These are phyloP conservation scores for Horisme vitalbata DNA, from an alignment of 2,888 invertebrate genomes.

Conservation along the genomic window DNA sequence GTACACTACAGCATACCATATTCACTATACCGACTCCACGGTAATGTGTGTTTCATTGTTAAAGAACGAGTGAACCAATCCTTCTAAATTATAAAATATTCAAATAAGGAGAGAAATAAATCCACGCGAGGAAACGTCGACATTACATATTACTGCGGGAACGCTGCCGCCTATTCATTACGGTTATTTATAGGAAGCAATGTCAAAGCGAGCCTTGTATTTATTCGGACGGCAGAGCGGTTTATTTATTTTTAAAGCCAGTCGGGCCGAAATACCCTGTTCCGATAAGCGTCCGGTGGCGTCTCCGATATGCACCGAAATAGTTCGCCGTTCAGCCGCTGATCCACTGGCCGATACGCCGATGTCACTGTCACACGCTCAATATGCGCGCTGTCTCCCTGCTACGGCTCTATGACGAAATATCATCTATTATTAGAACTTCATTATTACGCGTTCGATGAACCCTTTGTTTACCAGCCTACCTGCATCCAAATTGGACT, in stretches of 20 bases:
- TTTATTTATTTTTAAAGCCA: conserved; percentile 78
- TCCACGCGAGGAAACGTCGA: conserved; percentile 70
- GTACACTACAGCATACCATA: conserved; percentile 18
- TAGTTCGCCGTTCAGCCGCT: conserved; percentile 50
- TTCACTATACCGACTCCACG: conserved; percentile 20
- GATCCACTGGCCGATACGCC: conserved; percentile 55
- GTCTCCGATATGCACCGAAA: conserved; percentile 54
- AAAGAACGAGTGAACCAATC: conserved; percentile 51
- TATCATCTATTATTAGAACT: conserved; percentile 67
- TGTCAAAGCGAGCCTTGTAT: conserved; percentile 77
- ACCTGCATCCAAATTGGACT: conserved; percentile 29
- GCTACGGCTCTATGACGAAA: conserved; percentile 60
- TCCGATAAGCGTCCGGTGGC: conserved; percentile 70
- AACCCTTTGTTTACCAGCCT: conserved; percentile 45
- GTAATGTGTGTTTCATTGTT: conserved; percentile 45
- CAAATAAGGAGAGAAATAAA: conserved; percentile 74
- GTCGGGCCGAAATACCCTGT: conserved; percentile 69
- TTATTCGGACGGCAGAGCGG: conserved; percentile 71
- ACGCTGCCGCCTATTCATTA: conserved; percentile 78
- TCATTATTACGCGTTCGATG: conserved; percentile 65
- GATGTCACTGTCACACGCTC: conserved; percentile 62
- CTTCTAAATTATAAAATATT: conserved; percentile 73
- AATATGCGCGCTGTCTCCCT: conserved; percentile 52
- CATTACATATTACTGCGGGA: conserved; percentile 75
- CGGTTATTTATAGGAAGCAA: conserved; percentile 78